These are phyloP conservation scores for Pinna nobilis DNA, from an alignment of 1,140 invertebrate genomes.

Conservation along the genomic window DNA sequence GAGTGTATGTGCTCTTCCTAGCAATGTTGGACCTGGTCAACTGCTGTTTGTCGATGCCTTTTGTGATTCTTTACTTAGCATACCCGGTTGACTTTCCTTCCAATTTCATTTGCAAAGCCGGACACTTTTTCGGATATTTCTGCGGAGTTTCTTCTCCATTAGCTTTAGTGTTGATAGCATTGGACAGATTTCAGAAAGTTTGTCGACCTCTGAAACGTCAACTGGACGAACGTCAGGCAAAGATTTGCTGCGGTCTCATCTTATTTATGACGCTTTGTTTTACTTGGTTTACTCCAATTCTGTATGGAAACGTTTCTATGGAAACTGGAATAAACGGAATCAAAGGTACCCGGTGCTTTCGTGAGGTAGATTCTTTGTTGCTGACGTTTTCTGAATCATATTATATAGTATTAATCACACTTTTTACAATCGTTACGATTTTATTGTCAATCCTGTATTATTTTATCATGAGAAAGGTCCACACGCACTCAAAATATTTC, in stretches of 20 bases:
- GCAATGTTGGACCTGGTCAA: constrained; percentile 37
- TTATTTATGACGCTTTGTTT: constrained; percentile 5
- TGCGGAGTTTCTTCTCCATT: constrained; percentile 26
- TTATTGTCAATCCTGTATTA: constrained; percentile 21
- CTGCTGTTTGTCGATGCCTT: constrained; percentile 40
- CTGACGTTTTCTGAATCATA: constrained; percentile 15
- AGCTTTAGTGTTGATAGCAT: constrained; percentile 27
- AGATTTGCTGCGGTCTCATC: constrained; percentile 1
- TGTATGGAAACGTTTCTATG: constrained; percentile 15
- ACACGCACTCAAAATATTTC: constrained; percentile 32
- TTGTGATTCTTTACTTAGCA: constrained; percentile 22
- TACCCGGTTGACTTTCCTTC: constrained; percentile 29
- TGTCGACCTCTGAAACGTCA: constrained; percentile 31
- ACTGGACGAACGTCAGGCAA: constrained; percentile 20
- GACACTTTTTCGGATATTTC: constrained; percentile 35
- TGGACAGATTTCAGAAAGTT: constrained; percentile 34
- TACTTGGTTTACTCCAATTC: constrained; percentile 16
- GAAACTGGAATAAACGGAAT: not conserved
- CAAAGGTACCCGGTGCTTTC: constrained; percentile 8
- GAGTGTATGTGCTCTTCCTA: constrained; percentile 37
- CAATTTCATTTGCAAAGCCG: constrained; percentile 22
- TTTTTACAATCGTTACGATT: constrained; percentile 13
- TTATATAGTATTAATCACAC: constrained; percentile 21
- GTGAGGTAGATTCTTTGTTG: not conserved
- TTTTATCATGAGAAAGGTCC: constrained; percentile 32